A percentile compares a stretch with the other conserved stretches of the same genome.
Evolutionary conservation across 1,140 invertebrate species (phyloP).

Genomic region (Macrobrachium nipponense): DNA sequence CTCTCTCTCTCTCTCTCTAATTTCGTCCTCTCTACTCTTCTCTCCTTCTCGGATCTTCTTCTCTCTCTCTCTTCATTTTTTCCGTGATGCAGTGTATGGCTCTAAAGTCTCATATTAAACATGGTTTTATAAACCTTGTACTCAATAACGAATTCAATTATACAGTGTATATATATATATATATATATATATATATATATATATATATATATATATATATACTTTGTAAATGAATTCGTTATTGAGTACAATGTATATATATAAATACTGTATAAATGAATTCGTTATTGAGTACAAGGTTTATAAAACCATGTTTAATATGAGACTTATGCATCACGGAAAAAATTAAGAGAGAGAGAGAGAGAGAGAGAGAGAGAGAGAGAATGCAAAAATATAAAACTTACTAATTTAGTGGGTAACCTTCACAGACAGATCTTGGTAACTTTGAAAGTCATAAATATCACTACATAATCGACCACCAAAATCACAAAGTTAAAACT

Average conservation of each 20-base stretch:
- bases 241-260: not conserved
- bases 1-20: constrained; percentile 13
- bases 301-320: not conserved
- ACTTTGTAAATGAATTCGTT: not conserved
- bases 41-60: not conserved
- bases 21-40: not conserved
- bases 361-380: constrained; percentile 14
- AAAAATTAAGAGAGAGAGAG: not conserved
- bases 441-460: no score
- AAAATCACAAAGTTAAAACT: no score
- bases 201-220: not conserved
- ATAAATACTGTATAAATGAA: not conserved
- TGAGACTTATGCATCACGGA: not conserved
- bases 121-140: no score
- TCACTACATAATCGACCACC: no score
- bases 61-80: not conserved
- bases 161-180: not conserved
- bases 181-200: not conserved
- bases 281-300: no score
- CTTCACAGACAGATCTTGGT: no score
- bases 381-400: no score
- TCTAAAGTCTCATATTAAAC: not conserved
- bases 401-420: no score
- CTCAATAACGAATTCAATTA: no score
- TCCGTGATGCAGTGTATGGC: no score